phyloP scores from a whole-genome alignment of 1,140 invertebrate genomes.

The Druon quercuslanigerum region DNA sequence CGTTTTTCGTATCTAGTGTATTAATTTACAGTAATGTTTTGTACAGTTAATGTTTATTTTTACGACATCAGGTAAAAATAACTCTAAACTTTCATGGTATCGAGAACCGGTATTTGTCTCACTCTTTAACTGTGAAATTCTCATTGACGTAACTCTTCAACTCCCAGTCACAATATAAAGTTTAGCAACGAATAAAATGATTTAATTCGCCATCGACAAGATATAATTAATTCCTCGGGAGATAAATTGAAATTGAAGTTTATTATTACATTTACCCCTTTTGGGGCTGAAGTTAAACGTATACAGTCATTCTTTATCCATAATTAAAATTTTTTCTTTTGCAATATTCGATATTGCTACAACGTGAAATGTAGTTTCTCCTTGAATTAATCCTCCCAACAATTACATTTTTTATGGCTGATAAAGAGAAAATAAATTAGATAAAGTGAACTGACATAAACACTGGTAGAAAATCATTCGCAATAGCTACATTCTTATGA shows the following conservation, averaged over 20 bases:
- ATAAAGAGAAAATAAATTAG: too few species aligned
- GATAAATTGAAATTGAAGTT: neutral
- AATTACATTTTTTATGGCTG: too few species aligned
- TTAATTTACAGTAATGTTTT: neutral
- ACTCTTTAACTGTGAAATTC: neutral
- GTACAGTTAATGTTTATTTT: neutral
- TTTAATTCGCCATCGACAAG: conserved; percentile 10
- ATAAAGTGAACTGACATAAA: too few species aligned
- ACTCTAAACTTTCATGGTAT: neutral
- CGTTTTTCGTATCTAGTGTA: too few species aligned
- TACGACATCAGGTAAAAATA: neutral
- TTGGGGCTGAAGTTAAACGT: neutral
- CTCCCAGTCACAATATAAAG: conserved; percentile 2
- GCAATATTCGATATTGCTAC: too few species aligned
- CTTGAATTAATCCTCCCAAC: too few species aligned
- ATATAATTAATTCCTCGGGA: conserved; percentile 9
- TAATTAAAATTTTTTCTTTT: too few species aligned
- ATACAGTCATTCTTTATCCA: too few species aligned
- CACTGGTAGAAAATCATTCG: too few species aligned
- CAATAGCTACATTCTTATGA: too few species aligned
- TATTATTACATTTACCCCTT: neutral
- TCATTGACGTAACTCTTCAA: conserved; percentile 11
- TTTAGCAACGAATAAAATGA: conserved; percentile 9
- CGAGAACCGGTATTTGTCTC: too few species aligned
- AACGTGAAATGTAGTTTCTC: too few species aligned